These are phyloP conservation scores for Eulemur rufifrons DNA, from an alignment of 2,113 vertebrate genomes.

Conservation along the genomic window DNA sequence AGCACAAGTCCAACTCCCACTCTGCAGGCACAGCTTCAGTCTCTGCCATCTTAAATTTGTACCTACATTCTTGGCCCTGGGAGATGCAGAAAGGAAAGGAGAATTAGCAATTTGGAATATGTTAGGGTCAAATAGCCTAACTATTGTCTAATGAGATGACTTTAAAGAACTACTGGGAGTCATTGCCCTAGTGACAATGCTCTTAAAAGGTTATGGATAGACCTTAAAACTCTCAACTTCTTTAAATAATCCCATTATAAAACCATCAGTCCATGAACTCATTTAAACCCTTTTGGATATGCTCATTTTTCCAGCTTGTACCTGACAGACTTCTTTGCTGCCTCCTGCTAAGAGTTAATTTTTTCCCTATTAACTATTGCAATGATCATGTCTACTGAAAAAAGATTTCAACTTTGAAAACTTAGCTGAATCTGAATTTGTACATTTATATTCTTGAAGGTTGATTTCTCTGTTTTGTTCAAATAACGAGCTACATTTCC, in stretches of 20 bases:
- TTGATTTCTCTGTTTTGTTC: conserved; percentile 7
- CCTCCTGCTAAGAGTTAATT: not conserved
- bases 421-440: not conserved
- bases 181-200: not conserved
- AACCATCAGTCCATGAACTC: not conserved
- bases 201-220: conserved; percentile 29
- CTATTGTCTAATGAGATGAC: not conserved
- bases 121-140: not conserved
- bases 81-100: not conserved
- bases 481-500: not conserved
- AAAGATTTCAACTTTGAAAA: conserved; percentile 29
- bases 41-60: not conserved
- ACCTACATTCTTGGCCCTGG: not conserved
- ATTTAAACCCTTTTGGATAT: not conserved
- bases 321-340: not conserved
- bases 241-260: conserved; percentile 31
- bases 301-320: conserved; percentile 6
- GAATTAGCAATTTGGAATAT: not conserved
- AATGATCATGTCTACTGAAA: not conserved
- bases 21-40: not conserved
- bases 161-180: not conserved
- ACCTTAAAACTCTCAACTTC: conserved; percentile 14
- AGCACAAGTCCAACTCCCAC: not conserved
- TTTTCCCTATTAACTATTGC: not conserved
- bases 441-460: not conserved